Base-by-base conservation (phyloP, 2,797 vertebrate species). In the Pelochelys cantorii region DNA sequence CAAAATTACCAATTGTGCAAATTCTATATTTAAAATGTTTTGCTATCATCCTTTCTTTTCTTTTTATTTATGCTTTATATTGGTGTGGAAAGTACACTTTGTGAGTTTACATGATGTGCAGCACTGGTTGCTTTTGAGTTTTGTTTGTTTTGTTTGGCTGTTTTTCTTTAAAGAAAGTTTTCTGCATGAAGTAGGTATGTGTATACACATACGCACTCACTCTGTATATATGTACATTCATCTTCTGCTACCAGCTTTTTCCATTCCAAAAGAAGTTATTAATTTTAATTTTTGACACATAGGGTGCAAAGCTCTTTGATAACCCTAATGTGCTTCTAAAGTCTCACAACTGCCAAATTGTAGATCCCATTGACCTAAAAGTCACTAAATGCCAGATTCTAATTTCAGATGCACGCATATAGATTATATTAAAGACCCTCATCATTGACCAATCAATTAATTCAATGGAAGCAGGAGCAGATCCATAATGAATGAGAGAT, bases 11-110 rank as follows among this genome's bases (percentile, higher is more conserved):
- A 98, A 98, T 98, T 99, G 98, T 99, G 98, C 98, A 98, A 98
- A 98, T 98, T 98, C 97, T 98, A 98, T 98, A 98, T 98, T 98
- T 99, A 99, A 98, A 97, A 97, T 98, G 97, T 99, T 98, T 98
- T 98, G 90, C 98, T 98, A 85, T 98, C 97, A 4, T 97, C 90
- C 97, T 82, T 85, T 96, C 94, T 1, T 48, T 96, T 86, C 79
- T 87, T 93, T 95, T 96, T 97, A 98, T 98, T 98, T 98, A 98
- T 98, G 97, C 98, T 98, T 98, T 82, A 75, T 95, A 93, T 97
- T 96, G 97, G 82, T 98, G 96, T 98, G 96, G 97, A 97, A 98
- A 98, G 94, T 97, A 97, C 14, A 75, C 97, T 97, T 97, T 97
- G 96, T 98, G 97, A 97, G 97, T 98, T 98, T 98, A 98, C 97